Evolutionary conservation across 1,140 invertebrate species (phyloP), one percentile per base, ranked within the genome.

Genomic region (Neodiprion lecontei): DNA sequence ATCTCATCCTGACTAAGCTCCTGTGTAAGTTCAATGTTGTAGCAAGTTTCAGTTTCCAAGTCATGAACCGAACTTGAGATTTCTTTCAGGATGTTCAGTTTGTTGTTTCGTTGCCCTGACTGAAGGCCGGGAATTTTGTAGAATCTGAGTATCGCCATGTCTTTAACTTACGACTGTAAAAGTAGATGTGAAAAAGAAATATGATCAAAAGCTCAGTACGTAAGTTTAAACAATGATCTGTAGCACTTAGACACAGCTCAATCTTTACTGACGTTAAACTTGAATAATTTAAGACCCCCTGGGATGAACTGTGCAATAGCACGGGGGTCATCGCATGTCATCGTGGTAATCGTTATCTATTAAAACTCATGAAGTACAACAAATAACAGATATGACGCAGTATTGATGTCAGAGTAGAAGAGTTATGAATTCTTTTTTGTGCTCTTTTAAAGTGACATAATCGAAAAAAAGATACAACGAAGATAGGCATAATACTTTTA

Each of bases 21-120:
- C 73, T 86, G 80, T 74, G 89, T 85, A 48, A 81, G 86, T 82
- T 90, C 87, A 73, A 97, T 88, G 84, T 96, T 95, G 86, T 93
- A 96, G 88, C 95, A 96, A 48, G 93, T 85, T 89, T 97, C 95
- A 53, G 94, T 93, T 71, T 91, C 87, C 12, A 96, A 77, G 65
- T 86, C 80, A 71, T 75, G 80, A 4, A 94, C 78, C 0, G 71
- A 67, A 47, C 74, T 53, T 9, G 78, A 76, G 69, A 85, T 79
- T 74, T 81, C 69, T 17, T n/a, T 48, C 8, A 87, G 10, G 11
- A 69, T 68, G 1, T 79, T 77, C 0, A 83, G 75, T 78, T 86
- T 87, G 21, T 72, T 84, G 66, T 76, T 79, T n/a, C 81, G 61
- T 7, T 83, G 79, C 0, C 80, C 81, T 4, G 80, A 70, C 23